Evolutionary conservation across 2,888 invertebrate species (phyloP).

Genomic region (Megamerina dolium): DNA sequence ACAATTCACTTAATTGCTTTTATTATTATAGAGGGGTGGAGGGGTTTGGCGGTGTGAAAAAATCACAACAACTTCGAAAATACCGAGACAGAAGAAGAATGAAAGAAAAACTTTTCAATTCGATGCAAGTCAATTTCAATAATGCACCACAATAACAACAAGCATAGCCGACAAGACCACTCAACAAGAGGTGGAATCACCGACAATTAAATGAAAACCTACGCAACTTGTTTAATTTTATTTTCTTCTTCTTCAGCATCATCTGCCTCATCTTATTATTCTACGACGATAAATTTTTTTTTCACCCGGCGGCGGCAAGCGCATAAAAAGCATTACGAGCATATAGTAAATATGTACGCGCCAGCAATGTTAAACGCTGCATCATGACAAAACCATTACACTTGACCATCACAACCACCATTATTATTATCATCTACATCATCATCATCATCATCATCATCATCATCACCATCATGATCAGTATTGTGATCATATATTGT

Average conservation of each 20-base stretch:
- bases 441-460: constrained; percentile 20
- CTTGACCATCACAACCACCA: constrained; percentile 35
- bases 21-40: constrained; percentile 14
- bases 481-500: constrained; percentile 7
- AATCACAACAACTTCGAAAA: neutral
- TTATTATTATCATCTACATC: too few relatives aligned
- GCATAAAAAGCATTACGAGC: too few relatives aligned
- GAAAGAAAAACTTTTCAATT: constrained; percentile 26
- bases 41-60: neutral
- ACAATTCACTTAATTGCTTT: constrained; percentile 24
- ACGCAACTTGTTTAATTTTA: constrained; percentile 22
- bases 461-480: constrained; percentile 16
- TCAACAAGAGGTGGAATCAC: neutral
- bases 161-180: constrained; percentile 7
- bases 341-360: too few relatives aligned
- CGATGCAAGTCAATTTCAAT: constrained; percentile 22
- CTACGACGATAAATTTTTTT: too few relatives aligned
- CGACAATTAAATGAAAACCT: constrained; percentile 29
- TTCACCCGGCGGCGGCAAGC: too few relatives aligned
- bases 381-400: constrained; percentile 44
- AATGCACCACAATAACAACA: constrained; percentile 12
- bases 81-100: too few relatives aligned
- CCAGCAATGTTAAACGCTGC: constrained; percentile 40
- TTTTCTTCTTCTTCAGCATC: neutral
- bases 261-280: too few relatives aligned